Percentiles rank a stretch among this genome's conserved stretches.
phyloP scores from a whole-genome alignment of 2,888 invertebrate genomes.

The Exocentrus adspersus region DNA sequence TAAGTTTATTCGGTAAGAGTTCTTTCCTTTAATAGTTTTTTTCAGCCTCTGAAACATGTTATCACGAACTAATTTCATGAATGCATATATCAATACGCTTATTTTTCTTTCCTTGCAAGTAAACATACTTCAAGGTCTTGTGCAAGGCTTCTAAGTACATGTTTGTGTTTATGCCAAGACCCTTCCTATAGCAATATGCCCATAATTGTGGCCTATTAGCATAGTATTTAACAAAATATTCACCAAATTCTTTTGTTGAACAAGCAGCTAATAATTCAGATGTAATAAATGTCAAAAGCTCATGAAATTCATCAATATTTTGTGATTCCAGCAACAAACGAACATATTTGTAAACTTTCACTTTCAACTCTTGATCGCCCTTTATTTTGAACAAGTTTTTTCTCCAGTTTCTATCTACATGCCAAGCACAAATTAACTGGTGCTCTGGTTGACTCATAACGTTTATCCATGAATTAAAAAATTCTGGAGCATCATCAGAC shows the following conservation, averaged over 20 bases:
- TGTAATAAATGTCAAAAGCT: neutral
- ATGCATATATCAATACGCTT: neutral
- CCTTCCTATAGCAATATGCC: neutral
- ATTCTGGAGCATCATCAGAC: neutral
- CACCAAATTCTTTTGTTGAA: neutral
- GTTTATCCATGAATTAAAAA: neutral
- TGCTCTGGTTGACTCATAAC: neutral
- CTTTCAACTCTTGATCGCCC: neutral
- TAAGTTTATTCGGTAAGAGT: neutral
- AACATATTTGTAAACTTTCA: neutral
- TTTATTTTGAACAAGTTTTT: neutral
- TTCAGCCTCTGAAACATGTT: neutral
- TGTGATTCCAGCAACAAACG: neutral
- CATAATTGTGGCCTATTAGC: neutral
- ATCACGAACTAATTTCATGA: neutral
- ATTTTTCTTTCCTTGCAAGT: neutral
- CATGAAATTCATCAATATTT: neutral
- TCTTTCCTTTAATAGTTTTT: neutral
- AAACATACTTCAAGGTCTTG: neutral
- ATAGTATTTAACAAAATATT: neutral
- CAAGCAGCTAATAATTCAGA: neutral
- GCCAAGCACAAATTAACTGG: conserved; percentile 2
- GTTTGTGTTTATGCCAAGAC: conserved; percentile 1
- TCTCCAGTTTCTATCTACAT: neutral
- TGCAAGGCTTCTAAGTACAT: neutral